Evolutionary conservation across 2,888 invertebrate genomes (phyloP).

Genomic region (Linnaemya tessellans): DNA sequence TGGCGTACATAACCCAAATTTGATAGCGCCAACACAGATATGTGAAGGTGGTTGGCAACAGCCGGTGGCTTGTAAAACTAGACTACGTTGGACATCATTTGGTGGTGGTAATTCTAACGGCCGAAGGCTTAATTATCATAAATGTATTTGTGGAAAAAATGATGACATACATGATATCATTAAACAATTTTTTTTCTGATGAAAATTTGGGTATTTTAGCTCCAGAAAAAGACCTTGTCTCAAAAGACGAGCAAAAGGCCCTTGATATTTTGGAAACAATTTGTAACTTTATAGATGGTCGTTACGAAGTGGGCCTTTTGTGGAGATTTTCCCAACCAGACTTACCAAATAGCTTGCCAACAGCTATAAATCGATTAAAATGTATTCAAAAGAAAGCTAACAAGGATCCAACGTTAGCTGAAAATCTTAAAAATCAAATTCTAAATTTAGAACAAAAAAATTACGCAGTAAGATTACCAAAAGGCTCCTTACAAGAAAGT

Average conservation of each 20-base stretch:
- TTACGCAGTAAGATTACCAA: slow-evolving; percentile 34
- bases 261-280: slow-evolving; percentile 46
- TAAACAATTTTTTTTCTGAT: slow-evolving; percentile 24
- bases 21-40: no score
- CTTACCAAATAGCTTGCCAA: slow-evolving; percentile 53
- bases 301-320: no score
- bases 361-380: slow-evolving; percentile 25
- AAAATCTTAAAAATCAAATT: slow-evolving; percentile 57
- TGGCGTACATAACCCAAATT: no score
- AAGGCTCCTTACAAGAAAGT: not conserved
- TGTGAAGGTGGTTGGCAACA: slow-evolving; percentile 52
- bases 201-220: slow-evolving; percentile 26
- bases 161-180: slow-evolving; percentile 12
- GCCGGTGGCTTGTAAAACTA: slow-evolving; percentile 35
- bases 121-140: slow-evolving; percentile 27
- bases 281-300: no score
- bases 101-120: slow-evolving; percentile 2
- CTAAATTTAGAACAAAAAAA: slow-evolving; percentile 48
- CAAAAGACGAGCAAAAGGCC: slow-evolving; percentile 35
- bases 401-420: not conserved
- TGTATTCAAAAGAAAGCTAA: slow-evolving; percentile 43
- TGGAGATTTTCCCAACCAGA: slow-evolving; percentile 39
- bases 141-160: slow-evolving; percentile 19
- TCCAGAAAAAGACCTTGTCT: not conserved
- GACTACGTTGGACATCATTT: slow-evolving; percentile 48